Conservation (phyloP, 1,140 invertebrate genomes). For the Psix sp. region DNA sequence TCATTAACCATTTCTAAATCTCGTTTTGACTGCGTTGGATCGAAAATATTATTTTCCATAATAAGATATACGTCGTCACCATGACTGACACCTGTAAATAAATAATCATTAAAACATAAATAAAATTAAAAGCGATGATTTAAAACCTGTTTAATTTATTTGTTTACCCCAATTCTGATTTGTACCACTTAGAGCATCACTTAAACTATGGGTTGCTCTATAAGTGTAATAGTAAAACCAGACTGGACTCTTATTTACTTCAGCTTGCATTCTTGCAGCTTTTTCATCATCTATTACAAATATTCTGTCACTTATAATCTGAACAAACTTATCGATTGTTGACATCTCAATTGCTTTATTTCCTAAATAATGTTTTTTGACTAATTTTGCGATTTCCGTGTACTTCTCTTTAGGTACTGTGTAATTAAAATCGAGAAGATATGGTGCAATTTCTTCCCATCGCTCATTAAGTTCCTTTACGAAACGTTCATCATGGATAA, state of each 20-base stretch:
- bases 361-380: constrained; percentile 79
- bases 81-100: constrained; percentile 78
- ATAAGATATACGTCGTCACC: constrained; percentile 78
- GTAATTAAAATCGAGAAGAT: constrained; percentile 80
- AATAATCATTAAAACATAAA: constrained; percentile 1
- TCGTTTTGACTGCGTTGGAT: constrained; percentile 65
- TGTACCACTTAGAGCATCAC: constrained; percentile 72
- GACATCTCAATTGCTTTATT: constrained; percentile 72
- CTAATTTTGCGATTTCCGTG: constrained; percentile 72
- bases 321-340: constrained; percentile 64
- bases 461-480: constrained; percentile 77
- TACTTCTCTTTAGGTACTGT: constrained; percentile 76
- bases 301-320: constrained; percentile 79
- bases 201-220: constrained; percentile 77
- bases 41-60: constrained; percentile 64
- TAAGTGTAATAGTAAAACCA: constrained; percentile 80
- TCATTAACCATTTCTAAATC: constrained; percentile 77
- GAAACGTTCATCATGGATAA: constrained; percentile 70
- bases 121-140: neutral
- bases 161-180: constrained; percentile 78
- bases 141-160: constrained; percentile 36
- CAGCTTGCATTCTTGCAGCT: constrained; percentile 78
- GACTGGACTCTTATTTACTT: constrained; percentile 77
- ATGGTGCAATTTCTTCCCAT: constrained; percentile 79
- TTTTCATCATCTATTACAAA: constrained; percentile 79